A percentile compares a stretch with the other conserved stretches of the same genome.
Evolutionary conservation across 2,797 vertebrate genomes (phyloP).

Genomic region (Ciconia nigra): DNA sequence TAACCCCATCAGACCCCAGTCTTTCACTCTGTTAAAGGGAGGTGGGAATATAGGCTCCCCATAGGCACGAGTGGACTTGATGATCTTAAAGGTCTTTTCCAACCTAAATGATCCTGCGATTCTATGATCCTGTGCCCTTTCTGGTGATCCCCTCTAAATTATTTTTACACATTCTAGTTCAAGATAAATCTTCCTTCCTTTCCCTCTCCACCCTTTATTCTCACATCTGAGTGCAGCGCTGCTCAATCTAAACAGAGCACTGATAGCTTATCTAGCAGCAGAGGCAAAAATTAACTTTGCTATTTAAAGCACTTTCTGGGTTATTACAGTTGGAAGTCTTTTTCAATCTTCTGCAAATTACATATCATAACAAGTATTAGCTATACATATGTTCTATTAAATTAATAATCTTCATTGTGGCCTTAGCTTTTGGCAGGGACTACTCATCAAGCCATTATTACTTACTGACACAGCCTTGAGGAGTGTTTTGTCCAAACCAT

Average conservation of each 20-base stretch:
- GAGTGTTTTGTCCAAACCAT: background rate
- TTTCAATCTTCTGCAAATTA: constrained; percentile 7
- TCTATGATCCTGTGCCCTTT: background rate
- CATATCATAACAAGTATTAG: background rate
- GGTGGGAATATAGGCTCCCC: background rate
- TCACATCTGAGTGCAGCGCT: background rate
- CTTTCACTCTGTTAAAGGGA: background rate
- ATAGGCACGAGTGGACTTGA: background rate
- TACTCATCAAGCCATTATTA: background rate
- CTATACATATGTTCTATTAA: background rate
- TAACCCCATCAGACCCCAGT: background rate
- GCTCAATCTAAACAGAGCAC: background rate
- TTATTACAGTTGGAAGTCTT: background rate
- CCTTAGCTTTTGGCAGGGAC: background rate
- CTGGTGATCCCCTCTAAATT: background rate
- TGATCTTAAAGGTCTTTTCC: too few relatives aligned
- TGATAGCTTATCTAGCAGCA: background rate
- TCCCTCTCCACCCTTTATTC: background rate
- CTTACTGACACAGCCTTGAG: background rate
- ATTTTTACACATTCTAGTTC: background rate
- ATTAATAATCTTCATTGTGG: background rate
- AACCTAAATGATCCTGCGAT: too few relatives aligned
- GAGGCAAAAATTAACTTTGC: constrained; percentile 5
- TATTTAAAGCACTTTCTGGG: constrained; percentile 1
- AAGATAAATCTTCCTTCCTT: background rate